Evolutionary conservation across 1,140 invertebrate genomes (phyloP).

Genomic region (Ganaspis sp.): DNA sequence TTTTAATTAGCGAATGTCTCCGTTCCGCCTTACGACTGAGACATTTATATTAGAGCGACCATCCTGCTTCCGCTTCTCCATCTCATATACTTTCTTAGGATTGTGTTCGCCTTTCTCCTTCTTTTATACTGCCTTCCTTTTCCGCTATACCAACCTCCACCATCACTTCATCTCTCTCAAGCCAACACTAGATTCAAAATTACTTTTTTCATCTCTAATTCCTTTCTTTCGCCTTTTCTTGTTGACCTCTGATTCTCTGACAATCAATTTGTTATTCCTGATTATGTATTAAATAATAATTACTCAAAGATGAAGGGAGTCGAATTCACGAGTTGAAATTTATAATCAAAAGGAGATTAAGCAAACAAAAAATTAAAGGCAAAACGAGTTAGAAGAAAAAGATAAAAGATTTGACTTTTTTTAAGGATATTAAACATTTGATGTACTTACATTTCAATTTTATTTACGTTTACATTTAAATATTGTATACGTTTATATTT

Average conservation of each 20-base stretch:
- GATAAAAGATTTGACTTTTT: too few relatives aligned
- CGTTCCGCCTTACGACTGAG: constrained; percentile 70
- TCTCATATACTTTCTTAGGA: constrained; percentile 37
- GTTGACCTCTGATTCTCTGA: background rate
- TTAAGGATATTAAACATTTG: too few relatives aligned
- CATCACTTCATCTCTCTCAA: constrained; percentile 39
- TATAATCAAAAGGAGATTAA: too few relatives aligned
- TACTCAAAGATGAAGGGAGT: constrained; percentile 39
- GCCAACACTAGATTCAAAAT: background rate
- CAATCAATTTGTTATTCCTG: constrained; percentile 67
- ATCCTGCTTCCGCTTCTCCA: constrained; percentile 54
- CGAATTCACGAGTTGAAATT: constrained; percentile 43
- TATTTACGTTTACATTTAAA: too few relatives aligned
- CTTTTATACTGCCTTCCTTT: constrained; percentile 30
- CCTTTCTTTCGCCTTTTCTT: background rate
- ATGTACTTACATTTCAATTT: too few relatives aligned
- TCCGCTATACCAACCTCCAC: constrained; percentile 33
- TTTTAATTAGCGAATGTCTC: constrained; percentile 78
- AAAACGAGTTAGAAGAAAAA: too few relatives aligned
- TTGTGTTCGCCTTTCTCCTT: constrained; percentile 39
- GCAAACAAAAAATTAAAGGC: too few relatives aligned
- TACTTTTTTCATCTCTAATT: constrained; percentile 23
- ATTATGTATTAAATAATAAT: constrained; percentile 70
- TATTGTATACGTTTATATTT: too few relatives aligned
- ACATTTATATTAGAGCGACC: constrained; percentile 75